phyloP scores from a whole-genome alignment of 2,113 vertebrate species.

The Phalacrocorax brasilianus region DNA sequence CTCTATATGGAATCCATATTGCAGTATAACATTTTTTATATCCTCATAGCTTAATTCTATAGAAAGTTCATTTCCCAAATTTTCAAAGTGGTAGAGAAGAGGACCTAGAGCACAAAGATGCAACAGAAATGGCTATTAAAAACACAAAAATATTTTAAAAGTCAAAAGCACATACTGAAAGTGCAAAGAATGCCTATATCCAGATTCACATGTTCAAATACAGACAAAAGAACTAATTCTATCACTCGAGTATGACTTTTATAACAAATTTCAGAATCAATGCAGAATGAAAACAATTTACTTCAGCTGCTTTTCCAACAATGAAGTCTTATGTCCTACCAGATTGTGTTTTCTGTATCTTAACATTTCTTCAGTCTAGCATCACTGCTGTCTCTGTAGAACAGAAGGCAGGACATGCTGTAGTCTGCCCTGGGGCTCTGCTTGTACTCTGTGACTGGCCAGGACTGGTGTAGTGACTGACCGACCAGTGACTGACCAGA shows the following conservation, averaged over 20 bases:
- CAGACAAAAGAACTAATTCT: background rate
- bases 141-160: background rate
- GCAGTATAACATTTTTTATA: constrained; percentile 88
- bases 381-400: background rate
- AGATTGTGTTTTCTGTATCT: background rate
- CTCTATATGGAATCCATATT: constrained; percentile 93
- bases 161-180: background rate
- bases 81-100: constrained; percentile 97
- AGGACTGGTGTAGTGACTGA: background rate
- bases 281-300: background rate
- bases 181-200: background rate
- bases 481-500: accelerated
- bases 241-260: background rate
- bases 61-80: constrained; percentile 96
- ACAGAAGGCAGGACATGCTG: background rate
- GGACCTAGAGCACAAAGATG: constrained; percentile 80
- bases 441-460: background rate
- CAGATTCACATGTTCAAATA: background rate
- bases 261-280: background rate
- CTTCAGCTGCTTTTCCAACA: background rate
- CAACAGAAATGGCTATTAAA: background rate
- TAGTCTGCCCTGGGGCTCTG: background rate
- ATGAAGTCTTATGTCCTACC: background rate
- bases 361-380: background rate
- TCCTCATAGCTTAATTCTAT: constrained; percentile 98